phyloP scores from a whole-genome alignment of 2,888 invertebrate genomes.

The Microplitis manilae region DNA sequence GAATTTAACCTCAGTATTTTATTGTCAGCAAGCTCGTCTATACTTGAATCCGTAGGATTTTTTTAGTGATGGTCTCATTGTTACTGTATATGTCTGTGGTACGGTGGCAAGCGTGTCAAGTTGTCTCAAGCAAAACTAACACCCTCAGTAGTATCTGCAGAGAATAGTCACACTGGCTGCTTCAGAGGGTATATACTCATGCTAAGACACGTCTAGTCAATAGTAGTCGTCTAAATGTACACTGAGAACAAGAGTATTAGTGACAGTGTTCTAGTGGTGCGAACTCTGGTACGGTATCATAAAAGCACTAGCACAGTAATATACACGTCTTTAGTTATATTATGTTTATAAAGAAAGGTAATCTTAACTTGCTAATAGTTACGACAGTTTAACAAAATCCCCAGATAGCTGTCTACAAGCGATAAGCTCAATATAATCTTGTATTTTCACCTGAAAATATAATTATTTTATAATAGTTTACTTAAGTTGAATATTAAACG shows the following conservation, averaged over 20 bases:
- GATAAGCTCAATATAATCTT: too few relatives aligned
- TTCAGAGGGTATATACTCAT: slow-evolving; percentile 34
- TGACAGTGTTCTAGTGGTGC: slow-evolving; percentile 59
- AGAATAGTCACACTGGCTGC: slow-evolving; percentile 30
- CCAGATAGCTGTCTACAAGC: too few relatives aligned
- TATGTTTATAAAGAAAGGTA: too few relatives aligned
- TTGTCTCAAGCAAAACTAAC: slow-evolving; percentile 64
- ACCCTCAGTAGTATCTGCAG: slow-evolving; percentile 24
- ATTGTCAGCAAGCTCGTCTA: background rate
- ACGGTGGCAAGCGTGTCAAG: slow-evolving; percentile 62
- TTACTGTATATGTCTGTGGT: background rate
- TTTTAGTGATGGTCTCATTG: background rate
- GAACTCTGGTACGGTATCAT: slow-evolving; percentile 47
- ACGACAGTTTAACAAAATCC: too few relatives aligned
- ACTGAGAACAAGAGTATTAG: background rate
- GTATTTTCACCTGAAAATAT: too few relatives aligned
- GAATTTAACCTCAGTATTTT: too few relatives aligned
- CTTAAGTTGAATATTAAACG: too few relatives aligned
- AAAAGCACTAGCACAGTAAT: too few relatives aligned
- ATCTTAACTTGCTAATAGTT: too few relatives aligned
- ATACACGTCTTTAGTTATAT: too few relatives aligned
- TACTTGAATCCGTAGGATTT: background rate
- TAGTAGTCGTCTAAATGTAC: too few relatives aligned
- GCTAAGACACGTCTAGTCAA: slow-evolving; percentile 48
- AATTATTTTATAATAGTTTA: too few relatives aligned